Percentiles rank a stretch among this genome's conserved stretches.
Conservation (phyloP, 2,113 vertebrate genomes). For the Thomomys bottae region DNA sequence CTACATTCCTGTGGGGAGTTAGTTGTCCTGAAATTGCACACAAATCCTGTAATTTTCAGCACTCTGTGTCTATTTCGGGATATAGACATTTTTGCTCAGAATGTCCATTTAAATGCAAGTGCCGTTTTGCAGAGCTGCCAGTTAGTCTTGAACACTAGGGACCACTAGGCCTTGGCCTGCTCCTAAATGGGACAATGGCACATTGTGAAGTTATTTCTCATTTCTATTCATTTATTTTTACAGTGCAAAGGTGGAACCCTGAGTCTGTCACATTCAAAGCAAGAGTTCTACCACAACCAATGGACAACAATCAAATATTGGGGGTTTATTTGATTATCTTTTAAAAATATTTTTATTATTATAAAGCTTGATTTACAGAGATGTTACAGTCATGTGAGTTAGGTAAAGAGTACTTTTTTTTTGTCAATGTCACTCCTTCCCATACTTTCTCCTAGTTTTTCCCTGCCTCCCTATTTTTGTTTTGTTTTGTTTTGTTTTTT, state of each 20-base stretch:
- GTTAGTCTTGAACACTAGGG: too few species aligned
- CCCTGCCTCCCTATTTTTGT: too few species aligned
- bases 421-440: too few species aligned
- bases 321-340: too few species aligned
- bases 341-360: too few species aligned
- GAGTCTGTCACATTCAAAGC: background rate
- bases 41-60: conserved; percentile 25
- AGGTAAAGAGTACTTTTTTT: too few species aligned
- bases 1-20: background rate
- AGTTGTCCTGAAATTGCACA: background rate
- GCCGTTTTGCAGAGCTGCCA: background rate
- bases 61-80: conserved; percentile 5
- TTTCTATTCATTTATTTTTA: background rate
- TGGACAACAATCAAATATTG: background rate
- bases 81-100: background rate
- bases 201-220: background rate
- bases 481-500: too few species aligned
- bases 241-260: background rate
- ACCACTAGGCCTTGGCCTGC: too few species aligned
- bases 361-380: too few species aligned
- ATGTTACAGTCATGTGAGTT: too few species aligned
- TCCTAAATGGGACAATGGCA: background rate
- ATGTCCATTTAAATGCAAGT: background rate
- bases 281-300: background rate
- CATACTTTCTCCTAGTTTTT: too few species aligned